A percentile compares a stretch with the other conserved stretches of the same genome.
phyloP scores from a whole-genome alignment of 2,888 invertebrate species.

The Caenorhabditis virilis region DNA sequence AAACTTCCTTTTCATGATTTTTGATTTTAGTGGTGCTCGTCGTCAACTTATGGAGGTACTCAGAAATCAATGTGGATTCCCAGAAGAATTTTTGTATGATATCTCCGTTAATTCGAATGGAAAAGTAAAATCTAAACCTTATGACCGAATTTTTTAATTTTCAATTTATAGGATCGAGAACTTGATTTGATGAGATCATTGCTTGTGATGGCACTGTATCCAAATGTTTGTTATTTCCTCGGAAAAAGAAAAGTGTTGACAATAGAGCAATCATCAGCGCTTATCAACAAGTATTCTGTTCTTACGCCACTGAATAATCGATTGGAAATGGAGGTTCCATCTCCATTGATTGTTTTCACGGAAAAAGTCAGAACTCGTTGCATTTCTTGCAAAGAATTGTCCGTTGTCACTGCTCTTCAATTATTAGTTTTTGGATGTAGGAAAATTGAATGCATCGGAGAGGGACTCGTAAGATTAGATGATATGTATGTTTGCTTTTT shows the following conservation, averaged over 20 bases:
- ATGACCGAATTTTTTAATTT: neutral
- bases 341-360: constrained; percentile 94
- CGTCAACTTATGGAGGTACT: constrained; percentile 77
- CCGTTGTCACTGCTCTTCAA: constrained; percentile 92
- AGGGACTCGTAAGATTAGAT: constrained; percentile 80
- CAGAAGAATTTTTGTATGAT: constrained; percentile 80
- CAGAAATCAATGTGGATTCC: constrained; percentile 80
- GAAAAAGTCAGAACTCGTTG: constrained; percentile 91
- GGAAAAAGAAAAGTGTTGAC: constrained; percentile 88
- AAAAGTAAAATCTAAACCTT: constrained; percentile 1
- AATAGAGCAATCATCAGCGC: constrained; percentile 89
- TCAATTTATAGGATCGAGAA: constrained; percentile 77
- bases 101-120: constrained; percentile 74
- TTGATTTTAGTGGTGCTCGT: constrained; percentile 73
- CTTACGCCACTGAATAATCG: constrained; percentile 80
- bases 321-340: constrained; percentile 78
- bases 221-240: constrained; percentile 92
- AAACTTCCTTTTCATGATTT: neutral
- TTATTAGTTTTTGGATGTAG: constrained; percentile 88
- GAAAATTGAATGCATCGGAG: constrained; percentile 80
- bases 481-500: constrained; percentile 75
- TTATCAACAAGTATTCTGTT: constrained; percentile 95
- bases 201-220: constrained; percentile 79
- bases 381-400: constrained; percentile 92
- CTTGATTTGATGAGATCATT: constrained; percentile 76